These are phyloP conservation scores for Willisornis vidua DNA, from an alignment of 2,113 vertebrate genomes.

Conservation along the genomic window DNA sequence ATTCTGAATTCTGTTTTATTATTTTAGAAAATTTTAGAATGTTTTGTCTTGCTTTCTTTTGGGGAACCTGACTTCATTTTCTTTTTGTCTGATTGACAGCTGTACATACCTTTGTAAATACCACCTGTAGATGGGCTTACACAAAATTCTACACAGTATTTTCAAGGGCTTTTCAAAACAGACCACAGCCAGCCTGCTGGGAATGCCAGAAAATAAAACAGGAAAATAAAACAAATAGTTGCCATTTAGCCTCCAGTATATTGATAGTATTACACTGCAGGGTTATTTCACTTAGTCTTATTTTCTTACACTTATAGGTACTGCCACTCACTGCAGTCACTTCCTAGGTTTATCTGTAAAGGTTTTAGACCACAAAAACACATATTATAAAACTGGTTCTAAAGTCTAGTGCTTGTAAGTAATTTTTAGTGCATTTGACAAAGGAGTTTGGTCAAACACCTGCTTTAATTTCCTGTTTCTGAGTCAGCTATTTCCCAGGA, in stretches of 20 bases:
- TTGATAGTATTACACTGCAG: background rate
- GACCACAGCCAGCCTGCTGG: background rate
- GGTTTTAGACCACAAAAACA: background rate
- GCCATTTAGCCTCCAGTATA: background rate
- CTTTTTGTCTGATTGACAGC: background rate
- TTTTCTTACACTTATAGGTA: background rate
- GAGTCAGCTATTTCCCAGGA: background rate
- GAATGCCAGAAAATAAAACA: background rate
- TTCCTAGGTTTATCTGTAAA: background rate
- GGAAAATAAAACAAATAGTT: background rate
- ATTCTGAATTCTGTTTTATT: background rate
- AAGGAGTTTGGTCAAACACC: background rate
- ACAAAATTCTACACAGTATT: background rate
- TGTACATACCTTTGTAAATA: background rate
- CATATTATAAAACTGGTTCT: background rate
- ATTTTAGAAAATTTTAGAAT: background rate
- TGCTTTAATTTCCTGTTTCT: conserved; percentile 19
- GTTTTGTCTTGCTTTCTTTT: background rate
- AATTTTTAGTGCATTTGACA: background rate
- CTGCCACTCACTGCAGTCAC: background rate
- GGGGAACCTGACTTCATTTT: background rate
- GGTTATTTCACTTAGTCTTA: background rate
- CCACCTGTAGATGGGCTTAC: background rate
- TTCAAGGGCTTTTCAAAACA: background rate
- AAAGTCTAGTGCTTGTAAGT: background rate